Evolutionary conservation across 2,888 invertebrate species (phyloP).

Genomic region (Ethmia dodecea): DNA sequence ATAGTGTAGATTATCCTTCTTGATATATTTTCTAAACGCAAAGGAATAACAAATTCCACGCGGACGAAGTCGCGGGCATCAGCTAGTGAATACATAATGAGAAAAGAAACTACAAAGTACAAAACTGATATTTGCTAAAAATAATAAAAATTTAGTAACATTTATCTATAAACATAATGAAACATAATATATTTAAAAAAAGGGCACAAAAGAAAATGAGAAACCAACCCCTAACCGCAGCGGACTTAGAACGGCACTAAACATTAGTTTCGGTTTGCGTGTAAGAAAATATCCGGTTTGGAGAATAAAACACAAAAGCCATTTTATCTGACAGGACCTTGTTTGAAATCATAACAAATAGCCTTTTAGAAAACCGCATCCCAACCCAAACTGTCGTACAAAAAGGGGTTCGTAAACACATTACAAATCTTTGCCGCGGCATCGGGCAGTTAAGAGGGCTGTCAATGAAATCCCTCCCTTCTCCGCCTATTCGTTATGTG

Average conservation of each 20-base stretch:
- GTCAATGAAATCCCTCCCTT: slow-evolving; percentile 65
- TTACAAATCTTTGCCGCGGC: slow-evolving; percentile 66
- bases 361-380: slow-evolving; percentile 73
- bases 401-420: slow-evolving; percentile 65
- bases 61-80: too few species aligned
- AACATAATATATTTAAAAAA: too few species aligned
- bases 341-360: slow-evolving; percentile 75
- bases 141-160: too few species aligned
- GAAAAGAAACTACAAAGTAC: too few species aligned
- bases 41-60: too few species aligned
- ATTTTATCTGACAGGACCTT: slow-evolving; percentile 68
- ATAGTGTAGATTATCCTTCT: too few species aligned
- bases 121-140: too few species aligned
- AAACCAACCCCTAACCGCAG: slow-evolving; percentile 3
- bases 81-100: too few species aligned
- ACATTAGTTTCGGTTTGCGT: slow-evolving; percentile 42
- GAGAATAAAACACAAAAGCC: slow-evolving; percentile 67
- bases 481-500: slow-evolving; percentile 64
- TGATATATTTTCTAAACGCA: too few species aligned
- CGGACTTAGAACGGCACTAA: slow-evolving; percentile 10
- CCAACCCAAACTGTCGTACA: slow-evolving; percentile 63
- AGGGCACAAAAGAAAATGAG: slow-evolving; percentile 2
- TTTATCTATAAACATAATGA: too few species aligned
- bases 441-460: slow-evolving; percentile 60
- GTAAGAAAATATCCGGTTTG: slow-evolving; percentile 52